Percentiles rank a stretch among this genome's conserved stretches.
phyloP scores from a whole-genome alignment of 2,113 vertebrate species.

The Stegastes partitus region DNA sequence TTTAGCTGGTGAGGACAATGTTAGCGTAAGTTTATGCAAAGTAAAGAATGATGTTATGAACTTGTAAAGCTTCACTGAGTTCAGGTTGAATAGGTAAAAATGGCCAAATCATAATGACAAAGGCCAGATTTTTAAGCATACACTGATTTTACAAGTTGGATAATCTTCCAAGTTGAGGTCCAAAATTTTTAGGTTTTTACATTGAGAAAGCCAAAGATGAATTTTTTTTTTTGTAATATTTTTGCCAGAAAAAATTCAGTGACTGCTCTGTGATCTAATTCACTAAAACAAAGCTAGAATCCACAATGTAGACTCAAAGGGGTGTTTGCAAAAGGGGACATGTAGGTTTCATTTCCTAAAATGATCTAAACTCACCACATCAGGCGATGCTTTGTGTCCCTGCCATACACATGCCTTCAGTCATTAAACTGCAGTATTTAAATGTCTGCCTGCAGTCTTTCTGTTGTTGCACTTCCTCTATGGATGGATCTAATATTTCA shows the following conservation, averaged over 20 bases:
- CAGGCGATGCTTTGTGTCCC: constrained; percentile 5
- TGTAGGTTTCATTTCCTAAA: not conserved
- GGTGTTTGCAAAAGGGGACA: not conserved
- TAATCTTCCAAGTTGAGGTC: no score
- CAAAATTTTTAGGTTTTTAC: no score
- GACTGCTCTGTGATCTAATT: no score
- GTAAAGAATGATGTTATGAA: no score
- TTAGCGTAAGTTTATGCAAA: not conserved
- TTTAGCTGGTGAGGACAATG: constrained; percentile 21
- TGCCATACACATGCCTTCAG: constrained; percentile 25
- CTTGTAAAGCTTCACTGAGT: no score
- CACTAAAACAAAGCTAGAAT: no score
- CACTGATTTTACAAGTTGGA: no score
- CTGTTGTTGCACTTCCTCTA: not conserved
- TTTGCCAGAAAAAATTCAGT: no score
- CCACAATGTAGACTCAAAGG: no score
- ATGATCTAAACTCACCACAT: not conserved
- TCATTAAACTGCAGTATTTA: not conserved
- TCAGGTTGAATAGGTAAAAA: not conserved
- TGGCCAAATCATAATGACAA: not conserved
- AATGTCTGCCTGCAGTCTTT: not conserved
- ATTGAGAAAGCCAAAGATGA: no score
- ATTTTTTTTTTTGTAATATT: no score
- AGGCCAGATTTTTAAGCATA: not conserved
- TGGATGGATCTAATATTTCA: constrained; percentile 7